These are phyloP conservation scores for Albula goreensis DNA, from an alignment of 2,113 vertebrate genomes.

Conservation along the genomic window DNA sequence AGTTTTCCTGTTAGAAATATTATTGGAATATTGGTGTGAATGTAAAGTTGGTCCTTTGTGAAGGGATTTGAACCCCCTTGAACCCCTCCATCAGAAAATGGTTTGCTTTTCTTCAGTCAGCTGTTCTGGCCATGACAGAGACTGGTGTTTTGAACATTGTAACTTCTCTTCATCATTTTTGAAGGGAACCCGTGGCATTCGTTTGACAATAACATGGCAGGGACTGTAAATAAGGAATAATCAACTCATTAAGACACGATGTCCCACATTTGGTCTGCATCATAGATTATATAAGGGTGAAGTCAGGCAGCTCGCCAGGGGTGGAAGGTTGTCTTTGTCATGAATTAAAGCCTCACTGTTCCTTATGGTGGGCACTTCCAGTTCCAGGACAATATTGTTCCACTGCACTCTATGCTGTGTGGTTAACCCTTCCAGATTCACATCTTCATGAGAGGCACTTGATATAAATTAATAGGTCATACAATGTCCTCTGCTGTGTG, in stretches of 20 bases:
- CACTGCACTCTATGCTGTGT: neutral
- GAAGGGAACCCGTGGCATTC: neutral
- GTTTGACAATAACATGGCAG: neutral
- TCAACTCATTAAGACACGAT: neutral
- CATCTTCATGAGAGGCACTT: neutral
- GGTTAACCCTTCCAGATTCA: neutral
- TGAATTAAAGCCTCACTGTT: neutral
- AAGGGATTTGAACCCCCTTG: neutral
- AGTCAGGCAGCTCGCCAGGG: neutral
- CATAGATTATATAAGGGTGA: neutral
- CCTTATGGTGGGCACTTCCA: neutral
- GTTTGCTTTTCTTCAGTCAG: neutral
- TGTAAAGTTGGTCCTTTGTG: neutral
- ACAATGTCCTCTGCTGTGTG: too few relatives aligned
- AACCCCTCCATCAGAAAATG: neutral
- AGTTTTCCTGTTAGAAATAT: too few relatives aligned
- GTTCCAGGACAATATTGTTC: neutral
- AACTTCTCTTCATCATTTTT: neutral
- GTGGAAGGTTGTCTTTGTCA: slow-evolving; percentile 3
- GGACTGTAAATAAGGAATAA: neutral
- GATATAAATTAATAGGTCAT: too few relatives aligned
- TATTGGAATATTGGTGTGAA: neutral
- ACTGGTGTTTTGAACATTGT: neutral
- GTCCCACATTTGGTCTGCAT: neutral
- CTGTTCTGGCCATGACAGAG: neutral